Evolutionary conservation across 30 jellyfish, hydroid and myxozoan genomes (phyloP).

Genomic region (Pelagia noctiluca): DNA sequence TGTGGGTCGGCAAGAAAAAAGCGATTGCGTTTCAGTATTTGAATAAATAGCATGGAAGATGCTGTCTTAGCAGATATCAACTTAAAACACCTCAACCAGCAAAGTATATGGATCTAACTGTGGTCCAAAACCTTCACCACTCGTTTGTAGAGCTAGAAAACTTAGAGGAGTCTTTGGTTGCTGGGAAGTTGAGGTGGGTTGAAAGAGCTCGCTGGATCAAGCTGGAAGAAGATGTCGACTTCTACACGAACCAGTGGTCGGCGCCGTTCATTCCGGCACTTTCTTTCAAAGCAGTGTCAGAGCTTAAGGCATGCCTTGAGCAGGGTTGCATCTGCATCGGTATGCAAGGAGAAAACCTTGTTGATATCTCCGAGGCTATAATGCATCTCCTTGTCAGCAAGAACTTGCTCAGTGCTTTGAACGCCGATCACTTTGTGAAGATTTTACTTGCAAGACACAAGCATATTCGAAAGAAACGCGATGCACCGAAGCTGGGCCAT

Average conservation of each 20-base stretch:
- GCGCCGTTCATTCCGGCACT: conserved; percentile 76
- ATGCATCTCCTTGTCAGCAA: conserved; percentile 32
- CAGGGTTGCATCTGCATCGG: conserved; percentile 57
- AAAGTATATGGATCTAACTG: background rate
- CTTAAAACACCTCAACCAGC: too few relatives aligned
- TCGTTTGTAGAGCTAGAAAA: conserved; percentile 67
- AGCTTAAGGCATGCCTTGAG: conserved; percentile 42
- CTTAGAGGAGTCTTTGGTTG: conserved; percentile 24
- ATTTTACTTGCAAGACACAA: conserved; percentile 63
- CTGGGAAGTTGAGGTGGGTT: conserved; percentile 46
- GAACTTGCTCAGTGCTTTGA: background rate
- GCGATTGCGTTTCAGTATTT: too few relatives aligned
- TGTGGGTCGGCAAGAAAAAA: too few relatives aligned
- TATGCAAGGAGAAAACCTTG: conserved; percentile 15
- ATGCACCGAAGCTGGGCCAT: conserved; percentile 33
- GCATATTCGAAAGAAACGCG: conserved; percentile 55
- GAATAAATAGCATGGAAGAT: too few relatives aligned
- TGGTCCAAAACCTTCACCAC: conserved; percentile 36
- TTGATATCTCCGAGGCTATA: conserved; percentile 48
- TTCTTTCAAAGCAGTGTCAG: conserved; percentile 67
- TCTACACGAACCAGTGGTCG: conserved; percentile 75
- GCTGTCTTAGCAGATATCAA: too few relatives aligned
- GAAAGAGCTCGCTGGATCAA: conserved; percentile 89
- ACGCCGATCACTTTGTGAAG: conserved; percentile 17
- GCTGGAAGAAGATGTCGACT: conserved; percentile 88